Conservation (phyloP, 2,797 vertebrate species). For the Paramormyrops hopkinsi region DNA sequence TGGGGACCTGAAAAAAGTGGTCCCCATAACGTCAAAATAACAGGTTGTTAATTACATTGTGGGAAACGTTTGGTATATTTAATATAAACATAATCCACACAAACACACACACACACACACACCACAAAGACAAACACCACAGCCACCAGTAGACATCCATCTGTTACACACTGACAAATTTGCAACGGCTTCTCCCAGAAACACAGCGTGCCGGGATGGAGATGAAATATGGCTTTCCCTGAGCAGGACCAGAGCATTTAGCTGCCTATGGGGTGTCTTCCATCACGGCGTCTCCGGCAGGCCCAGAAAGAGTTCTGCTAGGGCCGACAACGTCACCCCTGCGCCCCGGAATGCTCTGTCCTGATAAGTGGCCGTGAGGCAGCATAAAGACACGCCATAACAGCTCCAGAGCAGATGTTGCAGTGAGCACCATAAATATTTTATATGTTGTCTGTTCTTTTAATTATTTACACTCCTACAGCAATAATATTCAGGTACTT, state of each 20-base stretch:
- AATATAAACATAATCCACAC: neutral
- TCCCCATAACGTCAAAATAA: neutral
- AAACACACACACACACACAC: neutral
- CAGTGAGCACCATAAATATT: neutral
- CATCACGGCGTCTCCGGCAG: neutral
- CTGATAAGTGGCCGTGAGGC: neutral
- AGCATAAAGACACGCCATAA: neutral
- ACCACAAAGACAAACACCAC: neutral
- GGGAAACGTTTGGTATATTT: neutral
- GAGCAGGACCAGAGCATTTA: neutral
- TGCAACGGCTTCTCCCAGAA: neutral
- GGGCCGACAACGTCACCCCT: neutral
- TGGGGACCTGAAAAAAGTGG: neutral
- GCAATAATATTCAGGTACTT: constrained; percentile 8
- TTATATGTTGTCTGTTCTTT: neutral
- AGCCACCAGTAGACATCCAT: neutral
- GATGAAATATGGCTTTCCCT: neutral
- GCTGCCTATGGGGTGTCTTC: neutral
- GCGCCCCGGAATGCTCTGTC: neutral
- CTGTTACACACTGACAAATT: neutral
- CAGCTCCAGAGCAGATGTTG: constrained; percentile 6
- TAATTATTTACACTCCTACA: constrained; percentile 12
- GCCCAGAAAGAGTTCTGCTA: neutral
- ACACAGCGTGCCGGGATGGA: neutral
- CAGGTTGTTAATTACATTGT: neutral